Conservation (phyloP, 2,797 vertebrate genomes). For the Apogon hyalosoma region DNA sequence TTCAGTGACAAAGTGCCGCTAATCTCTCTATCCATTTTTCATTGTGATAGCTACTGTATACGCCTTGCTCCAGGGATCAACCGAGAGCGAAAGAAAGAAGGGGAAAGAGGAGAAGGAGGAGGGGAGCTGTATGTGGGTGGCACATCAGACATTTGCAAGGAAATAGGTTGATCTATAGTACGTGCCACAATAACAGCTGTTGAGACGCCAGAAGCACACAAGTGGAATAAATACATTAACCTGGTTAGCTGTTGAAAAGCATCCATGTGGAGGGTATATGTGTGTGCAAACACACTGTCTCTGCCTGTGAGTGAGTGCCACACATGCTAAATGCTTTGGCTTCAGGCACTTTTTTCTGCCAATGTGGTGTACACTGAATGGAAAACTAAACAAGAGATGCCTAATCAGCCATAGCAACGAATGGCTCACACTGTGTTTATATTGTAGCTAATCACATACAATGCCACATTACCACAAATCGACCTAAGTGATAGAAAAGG, state of each 20-base stretch:
- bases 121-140: conserved; percentile 21
- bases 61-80: conserved; percentile 40
- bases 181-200: conserved; percentile 52
- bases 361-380: conserved; percentile 13
- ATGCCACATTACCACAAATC: conserved; percentile 21
- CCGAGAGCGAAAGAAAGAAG: conserved; percentile 17
- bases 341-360: conserved; percentile 29
- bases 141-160: conserved; percentile 34
- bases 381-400: conserved; percentile 24
- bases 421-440: not conserved
- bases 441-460: conserved; percentile 26
- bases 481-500: conserved; percentile 4
- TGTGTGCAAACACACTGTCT: conserved; percentile 20
- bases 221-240: conserved; percentile 61
- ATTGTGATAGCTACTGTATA: conserved; percentile 47
- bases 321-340: conserved; percentile 23
- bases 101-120: not conserved
- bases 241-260: conserved; percentile 48
- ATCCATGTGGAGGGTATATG: conserved; percentile 36
- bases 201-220: conserved; percentile 29
- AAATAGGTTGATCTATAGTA: conserved; percentile 56
- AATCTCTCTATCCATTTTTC: conserved; percentile 70
- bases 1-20: conserved; percentile 64
- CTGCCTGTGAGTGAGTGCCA: not conserved
- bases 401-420: conserved; percentile 45